Evolutionary conservation across 2,113 vertebrate species (phyloP).

Genomic region (Neolamprologus hecqui): DNA sequence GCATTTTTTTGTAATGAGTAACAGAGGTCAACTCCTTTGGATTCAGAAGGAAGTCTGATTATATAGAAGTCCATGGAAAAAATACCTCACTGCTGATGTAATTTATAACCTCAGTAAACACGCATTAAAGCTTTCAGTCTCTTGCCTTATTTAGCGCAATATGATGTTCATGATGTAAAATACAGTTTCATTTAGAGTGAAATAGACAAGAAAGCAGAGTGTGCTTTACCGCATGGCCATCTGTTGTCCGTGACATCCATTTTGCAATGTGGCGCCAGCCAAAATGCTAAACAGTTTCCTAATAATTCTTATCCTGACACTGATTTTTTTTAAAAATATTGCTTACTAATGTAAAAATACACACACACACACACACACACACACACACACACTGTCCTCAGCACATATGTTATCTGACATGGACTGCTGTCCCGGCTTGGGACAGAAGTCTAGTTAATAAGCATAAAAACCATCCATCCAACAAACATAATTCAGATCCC

Average conservation of each 20-base stretch:
- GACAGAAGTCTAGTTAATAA: not conserved
- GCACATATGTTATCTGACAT: not conserved
- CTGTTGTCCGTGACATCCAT: not conserved
- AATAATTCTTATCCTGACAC: not conserved
- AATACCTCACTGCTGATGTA: not conserved
- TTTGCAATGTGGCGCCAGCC: not conserved
- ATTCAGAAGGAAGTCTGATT: not conserved
- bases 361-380: not conserved
- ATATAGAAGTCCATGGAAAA: not conserved
- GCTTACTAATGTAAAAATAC: not conserved
- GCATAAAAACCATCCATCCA: not conserved
- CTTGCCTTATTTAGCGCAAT: not conserved
- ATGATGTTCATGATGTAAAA: not conserved
- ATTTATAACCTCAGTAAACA: not conserved
- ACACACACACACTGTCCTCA: not conserved
- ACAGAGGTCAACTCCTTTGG: not conserved
- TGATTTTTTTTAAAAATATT: rapidly evolving
- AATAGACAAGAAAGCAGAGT: not conserved
- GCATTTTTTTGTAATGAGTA: not conserved
- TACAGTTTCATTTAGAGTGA: not conserved
- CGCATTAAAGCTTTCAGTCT: not conserved
- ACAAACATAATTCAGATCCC: not conserved
- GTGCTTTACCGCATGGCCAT: not conserved
- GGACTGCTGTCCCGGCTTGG: not conserved
- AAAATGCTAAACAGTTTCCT: not conserved